phyloP scores from a whole-genome alignment of 2,113 vertebrate species.

The Salvelinus fontinalis region DNA sequence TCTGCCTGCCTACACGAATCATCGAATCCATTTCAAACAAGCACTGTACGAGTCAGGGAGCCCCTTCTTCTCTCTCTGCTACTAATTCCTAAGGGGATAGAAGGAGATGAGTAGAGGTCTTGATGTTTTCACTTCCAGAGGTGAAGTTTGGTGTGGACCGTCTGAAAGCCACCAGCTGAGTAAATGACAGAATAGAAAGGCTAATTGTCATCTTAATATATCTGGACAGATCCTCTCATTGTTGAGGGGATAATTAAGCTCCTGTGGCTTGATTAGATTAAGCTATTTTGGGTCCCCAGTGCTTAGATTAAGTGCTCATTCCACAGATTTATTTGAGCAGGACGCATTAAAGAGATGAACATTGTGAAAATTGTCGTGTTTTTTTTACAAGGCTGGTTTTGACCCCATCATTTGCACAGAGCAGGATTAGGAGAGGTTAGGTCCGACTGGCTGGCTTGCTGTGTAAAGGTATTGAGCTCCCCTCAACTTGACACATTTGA shows the following conservation, averaged over 20 bases:
- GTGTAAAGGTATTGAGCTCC: constrained; percentile 56
- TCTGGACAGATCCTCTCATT: constrained; percentile 68
- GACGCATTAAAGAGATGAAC: constrained; percentile 58
- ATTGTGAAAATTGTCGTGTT: constrained; percentile 37
- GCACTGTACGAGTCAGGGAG: background rate
- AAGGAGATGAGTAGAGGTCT: constrained; percentile 38
- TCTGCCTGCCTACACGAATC: background rate
- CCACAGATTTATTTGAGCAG: constrained; percentile 56
- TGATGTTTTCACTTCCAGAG: constrained; percentile 28
- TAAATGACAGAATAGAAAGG: constrained; percentile 65
- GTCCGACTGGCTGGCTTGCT: constrained; percentile 46
- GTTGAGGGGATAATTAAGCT: constrained; percentile 73
- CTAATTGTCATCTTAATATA: constrained; percentile 69
- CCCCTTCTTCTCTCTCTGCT: constrained; percentile 13
- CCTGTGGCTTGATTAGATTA: constrained; percentile 73
- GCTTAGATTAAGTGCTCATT: constrained; percentile 69
- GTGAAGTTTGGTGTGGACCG: constrained; percentile 45
- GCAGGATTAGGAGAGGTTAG: constrained; percentile 58
- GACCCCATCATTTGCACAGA: constrained; percentile 58
- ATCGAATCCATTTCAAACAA: background rate
- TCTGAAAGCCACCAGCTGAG: constrained; percentile 54
- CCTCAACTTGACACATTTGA: constrained; percentile 67
- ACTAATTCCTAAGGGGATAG: constrained; percentile 33
- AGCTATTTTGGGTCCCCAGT: constrained; percentile 65
- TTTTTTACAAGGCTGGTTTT: constrained; percentile 63